Evolutionary conservation across 2,888 invertebrate species (phyloP), one percentile per base, ranked within the genome.

Genomic region (Oscheius sp.): DNA sequence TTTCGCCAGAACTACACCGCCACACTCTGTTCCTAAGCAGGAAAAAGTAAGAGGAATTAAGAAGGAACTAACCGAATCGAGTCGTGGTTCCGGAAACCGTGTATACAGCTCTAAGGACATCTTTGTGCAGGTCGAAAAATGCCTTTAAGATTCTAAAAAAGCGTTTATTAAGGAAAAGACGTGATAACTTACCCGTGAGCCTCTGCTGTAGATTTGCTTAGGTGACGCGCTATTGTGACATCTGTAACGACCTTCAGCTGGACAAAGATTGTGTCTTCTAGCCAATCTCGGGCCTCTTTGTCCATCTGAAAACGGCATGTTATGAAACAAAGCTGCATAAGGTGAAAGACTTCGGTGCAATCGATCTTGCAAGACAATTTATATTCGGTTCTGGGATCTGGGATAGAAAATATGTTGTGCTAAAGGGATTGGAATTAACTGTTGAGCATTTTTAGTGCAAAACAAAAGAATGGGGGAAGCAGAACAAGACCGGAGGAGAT

Each of bases 221-320:
- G 11, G 53, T 70, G 70, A 33, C 74, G 70, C 9, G 74, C 51
- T 9, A 74, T n/a, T 3, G 74, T 74, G 51, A 74, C n/a, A 29
- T 48, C 74, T 37, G 74, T 74, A n/a, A 74, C 70, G 10, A 74
- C 53, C 33, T 63, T 70, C 29, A 59, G 32, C 13, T 74, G 51
- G n/a, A 35, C 62, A 29, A 60, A 70, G 47, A 74, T 35, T 50
- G 70, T n/a, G 21, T 60, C 47, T 11, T 62, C 47, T 32, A 74
- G 35, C 29, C 11, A 13, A 3, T 74, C 70, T 37, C 42, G 21
- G 32, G 32, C 53, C 11, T n/a, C 9, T 53, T 53, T n/a, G 42
- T 68, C 68, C 60, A 59, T 70, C 58, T 65, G 11, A 48, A 65
- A 65, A 21, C 9, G n/a, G 29, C 1, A 32, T 47, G 42, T 42